Evolutionary conservation across 2,888 invertebrate species (phyloP), one percentile per base, ranked within the genome.

Genomic region (Itoplectis maculator): DNA sequence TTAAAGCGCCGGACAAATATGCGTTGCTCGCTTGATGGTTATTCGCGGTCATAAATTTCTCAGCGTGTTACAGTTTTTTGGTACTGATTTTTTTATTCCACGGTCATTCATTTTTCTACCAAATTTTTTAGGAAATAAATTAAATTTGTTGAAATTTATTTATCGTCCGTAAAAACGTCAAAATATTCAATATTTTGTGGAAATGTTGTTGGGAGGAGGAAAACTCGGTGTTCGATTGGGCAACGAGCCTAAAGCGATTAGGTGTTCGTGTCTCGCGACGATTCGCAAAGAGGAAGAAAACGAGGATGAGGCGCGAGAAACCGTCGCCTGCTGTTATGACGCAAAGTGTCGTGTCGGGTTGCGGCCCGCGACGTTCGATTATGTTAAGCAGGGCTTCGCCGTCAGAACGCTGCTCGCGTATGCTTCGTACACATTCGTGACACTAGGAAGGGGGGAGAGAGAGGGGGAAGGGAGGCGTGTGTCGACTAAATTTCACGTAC

Each of bases 231-330:
- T 69, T 68, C 75, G 51, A 49, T 29, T 23, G 45, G 23, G 49
- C 18, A 59, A 70, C 40, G 20, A 81, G 56, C 65, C 45, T 84
- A 81, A 81, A 80, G 63, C 70, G 81, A 81, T 81, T 86, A 65
- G 88, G 72, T 81, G 82, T 78, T 23, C 61, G 66, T 37, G 42
- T 40, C 45, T 79, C 29, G 73, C 65, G 84, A 84, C 81, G 84
- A 86, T 86, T 87, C 68, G 75, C n/a, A 18, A 79, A 54, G 61
- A 77, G 13, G 13, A 54, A 23, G 20, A 79, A 65, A 63, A 77
- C 83, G n/a, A 61, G 54, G 85, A 86, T 84, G 85, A 88, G 87
- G 89, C 84, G 88, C 89, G 84, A n/a, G n/a, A 88, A 86, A 76
- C 61, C 70, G 83, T 78, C 80, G 84, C 78, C 69, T 86, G 85